Conservation (phyloP, 1,140 invertebrate species). For the Aporrectodea caliginosa region DNA sequence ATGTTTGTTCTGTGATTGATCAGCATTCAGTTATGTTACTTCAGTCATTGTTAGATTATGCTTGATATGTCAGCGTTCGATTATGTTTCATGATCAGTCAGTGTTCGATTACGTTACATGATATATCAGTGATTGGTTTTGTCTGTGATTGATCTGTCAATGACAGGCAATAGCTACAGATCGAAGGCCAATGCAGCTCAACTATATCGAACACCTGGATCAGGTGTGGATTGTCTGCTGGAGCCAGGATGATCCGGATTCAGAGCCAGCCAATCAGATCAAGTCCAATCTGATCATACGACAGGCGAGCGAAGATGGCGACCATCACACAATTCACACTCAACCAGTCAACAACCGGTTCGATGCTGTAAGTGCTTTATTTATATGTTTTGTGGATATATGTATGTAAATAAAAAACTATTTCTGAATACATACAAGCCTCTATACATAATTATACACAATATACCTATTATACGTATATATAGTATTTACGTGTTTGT, state of each 20-base stretch:
- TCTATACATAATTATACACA: no score
- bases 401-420: no score
- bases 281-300: conserved; percentile 71
- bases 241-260: conserved; percentile 61
- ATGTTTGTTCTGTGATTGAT: background rate
- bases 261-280: no score
- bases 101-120: background rate
- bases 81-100: background rate
- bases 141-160: background rate
- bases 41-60: background rate
- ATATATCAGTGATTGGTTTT: no score
- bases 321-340: conserved; percentile 73
- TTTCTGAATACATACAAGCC: no score
- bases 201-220: conserved; percentile 70
- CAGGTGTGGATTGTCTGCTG: conserved; percentile 77
- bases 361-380: conserved; percentile 62
- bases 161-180: conserved; percentile 69
- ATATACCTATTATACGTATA: background rate
- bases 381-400: no score
- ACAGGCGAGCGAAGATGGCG: conserved; percentile 70
- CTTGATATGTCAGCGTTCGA: background rate
- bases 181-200: conserved; percentile 67
- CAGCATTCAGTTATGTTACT: background rate
- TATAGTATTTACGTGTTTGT: background rate
- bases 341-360: conserved; percentile 77